Evolutionary conservation across 2,797 vertebrate species (phyloP).

Genomic region (Euphonia xanthogaster): DNA sequence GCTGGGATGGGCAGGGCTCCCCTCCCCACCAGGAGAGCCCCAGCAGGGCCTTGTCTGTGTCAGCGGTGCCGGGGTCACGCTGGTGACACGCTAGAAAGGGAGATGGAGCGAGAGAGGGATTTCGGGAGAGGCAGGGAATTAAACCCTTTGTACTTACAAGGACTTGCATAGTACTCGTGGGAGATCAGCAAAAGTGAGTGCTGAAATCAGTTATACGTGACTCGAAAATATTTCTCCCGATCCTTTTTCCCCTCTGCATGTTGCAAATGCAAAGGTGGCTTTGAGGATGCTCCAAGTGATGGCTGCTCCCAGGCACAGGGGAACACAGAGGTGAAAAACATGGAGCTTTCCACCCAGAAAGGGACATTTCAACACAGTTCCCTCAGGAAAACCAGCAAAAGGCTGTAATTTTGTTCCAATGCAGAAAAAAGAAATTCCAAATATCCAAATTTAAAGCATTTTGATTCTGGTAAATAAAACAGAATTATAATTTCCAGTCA

Average conservation of each 20-base stretch:
- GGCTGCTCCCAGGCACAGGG: neutral
- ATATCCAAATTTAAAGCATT: neutral
- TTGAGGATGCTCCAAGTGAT: neutral
- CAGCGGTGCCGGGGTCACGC: rapidly evolving
- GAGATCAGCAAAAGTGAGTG: neutral
- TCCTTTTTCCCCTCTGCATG: neutral
- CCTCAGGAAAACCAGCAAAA: neutral
- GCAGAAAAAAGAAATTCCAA: neutral
- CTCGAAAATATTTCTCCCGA: neutral
- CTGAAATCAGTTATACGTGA: neutral
- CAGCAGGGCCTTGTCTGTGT: rapidly evolving
- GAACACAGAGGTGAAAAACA: neutral
- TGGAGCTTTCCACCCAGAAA: neutral
- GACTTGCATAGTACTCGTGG: neutral
- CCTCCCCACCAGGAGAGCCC: neutral
- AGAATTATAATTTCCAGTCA: neutral
- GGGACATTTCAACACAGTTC: neutral
- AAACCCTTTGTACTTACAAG: neutral
- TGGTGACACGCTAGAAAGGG: rapidly evolving
- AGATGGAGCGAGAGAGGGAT: neutral
- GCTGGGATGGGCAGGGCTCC: neutral
- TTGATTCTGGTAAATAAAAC: neutral
- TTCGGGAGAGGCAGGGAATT: neutral
- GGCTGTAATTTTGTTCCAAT: neutral
- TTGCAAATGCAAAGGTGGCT: neutral